Evolutionary conservation across 37 sponge, comb jelly and placozoan species (phyloP).

Genomic region (Haliclona indistincta): DNA sequence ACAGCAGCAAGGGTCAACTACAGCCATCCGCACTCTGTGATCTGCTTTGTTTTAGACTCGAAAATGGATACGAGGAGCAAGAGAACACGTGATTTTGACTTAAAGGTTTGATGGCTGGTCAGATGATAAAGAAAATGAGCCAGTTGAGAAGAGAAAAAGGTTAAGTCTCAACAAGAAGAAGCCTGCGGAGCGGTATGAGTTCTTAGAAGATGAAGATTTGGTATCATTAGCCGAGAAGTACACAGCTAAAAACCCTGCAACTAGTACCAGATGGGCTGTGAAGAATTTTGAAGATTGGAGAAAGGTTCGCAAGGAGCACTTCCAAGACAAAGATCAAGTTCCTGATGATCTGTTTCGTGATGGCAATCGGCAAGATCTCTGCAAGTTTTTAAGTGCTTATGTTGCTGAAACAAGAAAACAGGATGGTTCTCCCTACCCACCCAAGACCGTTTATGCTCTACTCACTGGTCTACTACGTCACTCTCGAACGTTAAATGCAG

Average conservation of each 20-base stretch:
- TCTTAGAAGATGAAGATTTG: not conserved
- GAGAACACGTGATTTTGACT: too few relatives aligned
- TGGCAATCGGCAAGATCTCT: not conserved
- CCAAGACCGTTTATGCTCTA: slow-evolving; percentile 2
- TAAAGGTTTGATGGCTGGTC: too few relatives aligned
- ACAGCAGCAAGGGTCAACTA: too few relatives aligned
- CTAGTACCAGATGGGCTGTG: slow-evolving; percentile 28
- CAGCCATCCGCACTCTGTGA: too few relatives aligned
- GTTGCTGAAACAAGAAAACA: slow-evolving; percentile 25
- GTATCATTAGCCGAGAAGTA: not conserved
- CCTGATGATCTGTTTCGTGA: slow-evolving; percentile 8
- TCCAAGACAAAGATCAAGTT: not conserved
- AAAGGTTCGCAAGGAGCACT: not conserved
- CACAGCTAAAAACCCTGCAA: slow-evolving; percentile 8
- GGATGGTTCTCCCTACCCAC: slow-evolving; percentile 10
- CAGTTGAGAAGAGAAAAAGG: too few relatives aligned
- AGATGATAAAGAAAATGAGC: too few relatives aligned
- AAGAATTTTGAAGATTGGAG: slow-evolving; percentile 18
- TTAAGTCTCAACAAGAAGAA: too few relatives aligned
- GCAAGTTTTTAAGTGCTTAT: slow-evolving; percentile 10
- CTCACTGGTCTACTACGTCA: slow-evolving; percentile 18
- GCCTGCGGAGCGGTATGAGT: too few relatives aligned
- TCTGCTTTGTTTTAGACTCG: too few relatives aligned
- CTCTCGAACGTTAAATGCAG: too few relatives aligned
- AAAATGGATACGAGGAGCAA: too few relatives aligned